A percentile compares a stretch with the other conserved stretches of the same genome.
Evolutionary conservation across 2,113 vertebrate species (phyloP).

Genomic region (Cygnus atratus): DNA sequence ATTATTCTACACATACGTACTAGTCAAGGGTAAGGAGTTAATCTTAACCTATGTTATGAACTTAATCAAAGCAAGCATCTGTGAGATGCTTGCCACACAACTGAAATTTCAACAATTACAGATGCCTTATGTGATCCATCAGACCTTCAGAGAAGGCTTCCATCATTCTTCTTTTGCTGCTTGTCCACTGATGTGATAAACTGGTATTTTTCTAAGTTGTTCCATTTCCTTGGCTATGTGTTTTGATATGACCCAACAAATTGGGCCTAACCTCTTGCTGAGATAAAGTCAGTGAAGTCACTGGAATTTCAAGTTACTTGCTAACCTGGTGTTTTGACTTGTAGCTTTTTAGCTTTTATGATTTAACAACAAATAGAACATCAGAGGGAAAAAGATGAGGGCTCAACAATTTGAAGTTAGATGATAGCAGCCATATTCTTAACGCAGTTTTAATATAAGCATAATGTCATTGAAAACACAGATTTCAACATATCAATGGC

Average conservation of each 20-base stretch:
- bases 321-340: background rate
- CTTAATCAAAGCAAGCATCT: background rate
- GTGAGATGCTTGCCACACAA: background rate
- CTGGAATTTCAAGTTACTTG: background rate
- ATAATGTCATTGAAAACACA: background rate
- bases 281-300: background rate
- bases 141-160: background rate
- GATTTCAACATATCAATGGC: fast-evolving
- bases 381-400: background rate
- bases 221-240: background rate
- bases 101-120: background rate
- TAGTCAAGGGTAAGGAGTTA: background rate
- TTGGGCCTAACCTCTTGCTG: background rate
- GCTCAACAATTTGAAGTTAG: background rate
- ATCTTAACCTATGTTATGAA: background rate
- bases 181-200: background rate
- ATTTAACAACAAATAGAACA: background rate
- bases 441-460: background rate
- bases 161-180: background rate
- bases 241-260: background rate
- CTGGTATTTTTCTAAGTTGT: background rate
- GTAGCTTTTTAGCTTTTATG: background rate
- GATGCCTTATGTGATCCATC: background rate
- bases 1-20: background rate
- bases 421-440: background rate